Evolutionary conservation across 2,888 invertebrate species (phyloP).

Genomic region (Tinea semifulvella): DNA sequence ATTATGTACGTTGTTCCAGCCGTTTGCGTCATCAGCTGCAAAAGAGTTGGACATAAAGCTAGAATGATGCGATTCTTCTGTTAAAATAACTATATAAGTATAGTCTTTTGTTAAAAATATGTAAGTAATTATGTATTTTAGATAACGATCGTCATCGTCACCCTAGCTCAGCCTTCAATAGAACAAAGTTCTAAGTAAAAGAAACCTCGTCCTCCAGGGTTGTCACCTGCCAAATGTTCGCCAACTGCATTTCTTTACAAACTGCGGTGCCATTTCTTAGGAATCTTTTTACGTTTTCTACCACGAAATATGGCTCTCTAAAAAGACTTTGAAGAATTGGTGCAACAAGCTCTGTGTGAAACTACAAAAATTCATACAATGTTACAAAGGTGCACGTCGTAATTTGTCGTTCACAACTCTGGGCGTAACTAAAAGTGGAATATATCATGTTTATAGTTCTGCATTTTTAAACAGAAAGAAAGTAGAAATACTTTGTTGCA

Average conservation of each 20-base stretch:
- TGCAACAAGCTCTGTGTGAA: not conserved
- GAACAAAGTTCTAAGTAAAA: constrained; percentile 3
- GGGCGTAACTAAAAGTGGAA: not conserved
- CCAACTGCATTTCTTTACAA: constrained; percentile 12
- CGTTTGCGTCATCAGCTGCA: too few species aligned
- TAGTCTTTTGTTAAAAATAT: too few species aligned
- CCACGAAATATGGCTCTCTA: not conserved
- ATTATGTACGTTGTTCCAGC: too few species aligned
- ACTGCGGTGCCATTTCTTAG: constrained; percentile 11
- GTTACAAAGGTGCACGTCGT: not conserved
- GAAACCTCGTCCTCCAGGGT: constrained; percentile 8
- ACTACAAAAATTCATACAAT: not conserved
- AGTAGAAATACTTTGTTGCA: too few species aligned
- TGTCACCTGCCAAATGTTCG: constrained; percentile 11
- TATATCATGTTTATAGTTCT: constrained; percentile 8
- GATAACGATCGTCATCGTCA: too few species aligned
- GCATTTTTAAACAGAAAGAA: too few species aligned
- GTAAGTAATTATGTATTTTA: too few species aligned
- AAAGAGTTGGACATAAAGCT: too few species aligned
- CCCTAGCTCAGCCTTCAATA: not conserved
- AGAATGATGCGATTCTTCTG: too few species aligned
- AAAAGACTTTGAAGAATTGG: not conserved
- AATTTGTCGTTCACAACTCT: not conserved
- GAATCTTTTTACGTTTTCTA: not conserved
- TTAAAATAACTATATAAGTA: too few species aligned